Evolutionary conservation across 2,113 vertebrate genomes (phyloP).

Genomic region (Edolisoma coerulescens): DNA sequence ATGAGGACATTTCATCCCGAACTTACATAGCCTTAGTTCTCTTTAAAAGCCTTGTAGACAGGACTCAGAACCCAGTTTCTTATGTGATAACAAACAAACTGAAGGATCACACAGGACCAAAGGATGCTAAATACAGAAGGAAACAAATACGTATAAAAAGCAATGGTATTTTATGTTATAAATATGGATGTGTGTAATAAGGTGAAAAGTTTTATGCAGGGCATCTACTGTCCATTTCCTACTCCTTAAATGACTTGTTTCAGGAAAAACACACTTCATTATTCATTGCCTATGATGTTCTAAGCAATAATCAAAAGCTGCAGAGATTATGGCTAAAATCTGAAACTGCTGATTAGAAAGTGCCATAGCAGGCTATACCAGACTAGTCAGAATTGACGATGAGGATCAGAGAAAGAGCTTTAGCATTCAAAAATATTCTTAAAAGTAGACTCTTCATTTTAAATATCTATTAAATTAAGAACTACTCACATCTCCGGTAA

Average conservation of each 20-base stretch:
- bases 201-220: background rate
- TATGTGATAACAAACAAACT: background rate
- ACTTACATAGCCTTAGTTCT: background rate
- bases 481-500: background rate
- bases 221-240: background rate
- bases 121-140: background rate
- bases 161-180: background rate
- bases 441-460: background rate
- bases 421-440: background rate
- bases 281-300: background rate
- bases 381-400: background rate
- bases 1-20: background rate
- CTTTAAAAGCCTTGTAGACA: background rate
- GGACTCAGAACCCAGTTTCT: background rate
- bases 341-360: background rate
- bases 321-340: background rate
- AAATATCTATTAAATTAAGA: background rate
- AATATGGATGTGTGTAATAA: background rate
- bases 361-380: background rate
- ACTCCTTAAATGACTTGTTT: background rate
- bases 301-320: background rate
- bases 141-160: background rate
- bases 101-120: background rate
- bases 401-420: background rate
- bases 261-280: background rate